Evolutionary conservation across 1,140 invertebrate genomes (phyloP).

Genomic region (Drosophila littoralis): DNA sequence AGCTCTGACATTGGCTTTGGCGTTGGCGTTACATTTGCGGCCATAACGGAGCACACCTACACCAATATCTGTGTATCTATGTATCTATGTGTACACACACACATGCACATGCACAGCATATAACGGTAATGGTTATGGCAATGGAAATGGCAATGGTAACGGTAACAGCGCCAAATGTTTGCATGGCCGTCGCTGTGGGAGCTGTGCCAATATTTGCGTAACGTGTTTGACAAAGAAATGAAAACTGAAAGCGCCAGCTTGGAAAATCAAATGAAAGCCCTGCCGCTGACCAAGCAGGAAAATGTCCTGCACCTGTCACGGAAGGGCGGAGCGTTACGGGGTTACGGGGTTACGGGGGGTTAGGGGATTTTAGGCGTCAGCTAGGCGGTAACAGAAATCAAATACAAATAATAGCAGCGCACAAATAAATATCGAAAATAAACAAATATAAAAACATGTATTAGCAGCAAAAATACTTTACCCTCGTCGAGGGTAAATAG

Average conservation of each 20-base stretch:
- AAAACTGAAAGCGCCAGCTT: conserved; percentile 82
- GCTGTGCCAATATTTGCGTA: conserved; percentile 82
- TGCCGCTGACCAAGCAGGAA: conserved; percentile 14
- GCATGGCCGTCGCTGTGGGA: conserved; percentile 71
- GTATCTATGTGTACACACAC: neutral
- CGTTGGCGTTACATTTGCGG: conserved; percentile 11
- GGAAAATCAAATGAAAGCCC: conserved; percentile 78
- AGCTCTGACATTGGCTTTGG: conserved; percentile 1
- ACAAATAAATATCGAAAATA: no score
- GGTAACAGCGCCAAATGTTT: conserved; percentile 70
- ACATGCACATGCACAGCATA: conserved; percentile 14
- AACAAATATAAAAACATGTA: no score
- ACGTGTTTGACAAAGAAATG: conserved; percentile 83
- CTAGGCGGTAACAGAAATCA: neutral
- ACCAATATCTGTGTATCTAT: neutral
- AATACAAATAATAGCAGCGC: neutral
- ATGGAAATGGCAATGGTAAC: conserved; percentile 41
- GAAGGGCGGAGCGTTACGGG: no score
- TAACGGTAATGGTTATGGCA: conserved; percentile 56
- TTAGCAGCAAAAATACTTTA: no score
- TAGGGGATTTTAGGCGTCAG: no score
- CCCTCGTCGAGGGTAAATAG: no score
- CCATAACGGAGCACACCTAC: conserved; percentile 5
- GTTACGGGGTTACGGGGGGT: no score
- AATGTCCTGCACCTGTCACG: neutral